phyloP scores from a whole-genome alignment of 2,113 vertebrate genomes.

The Nycticebus coucang region DNA sequence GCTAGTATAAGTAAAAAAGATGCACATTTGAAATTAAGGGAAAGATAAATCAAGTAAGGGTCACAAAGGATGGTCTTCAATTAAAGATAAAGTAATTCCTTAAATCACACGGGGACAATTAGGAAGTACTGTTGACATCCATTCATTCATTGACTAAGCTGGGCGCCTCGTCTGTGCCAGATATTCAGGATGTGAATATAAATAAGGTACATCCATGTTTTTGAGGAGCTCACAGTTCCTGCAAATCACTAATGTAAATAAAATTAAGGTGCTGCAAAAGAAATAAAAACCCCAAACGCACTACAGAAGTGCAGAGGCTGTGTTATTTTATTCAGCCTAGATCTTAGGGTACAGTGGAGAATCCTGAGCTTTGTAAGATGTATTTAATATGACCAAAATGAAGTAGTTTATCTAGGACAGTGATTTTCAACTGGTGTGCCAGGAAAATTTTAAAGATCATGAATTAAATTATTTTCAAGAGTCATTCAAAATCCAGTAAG shows the following conservation, averaged over 20 bases:
- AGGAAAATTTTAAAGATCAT: too few relatives aligned
- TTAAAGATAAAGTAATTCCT: slow-evolving; percentile 23
- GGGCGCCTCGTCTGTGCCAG: not conserved
- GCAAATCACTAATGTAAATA: not conserved
- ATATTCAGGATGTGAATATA: slow-evolving; percentile 1
- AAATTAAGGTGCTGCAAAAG: not conserved
- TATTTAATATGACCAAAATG: not conserved
- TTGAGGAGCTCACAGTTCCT: not conserved
- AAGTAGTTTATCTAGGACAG: not conserved
- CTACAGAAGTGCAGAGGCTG: not conserved
- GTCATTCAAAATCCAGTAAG: too few relatives aligned
- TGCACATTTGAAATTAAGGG: slow-evolving; percentile 11
- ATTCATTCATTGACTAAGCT: slow-evolving; percentile 38
- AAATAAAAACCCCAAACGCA: not conserved
- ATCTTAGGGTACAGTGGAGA: not conserved
- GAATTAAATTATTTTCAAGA: too few relatives aligned
- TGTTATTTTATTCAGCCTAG: not conserved
- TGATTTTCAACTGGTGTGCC: too few relatives aligned
- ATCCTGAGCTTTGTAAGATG: not conserved
- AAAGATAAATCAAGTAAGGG: not conserved
- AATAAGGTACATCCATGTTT: not conserved
- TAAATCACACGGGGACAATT: not conserved
- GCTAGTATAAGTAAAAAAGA: not conserved
- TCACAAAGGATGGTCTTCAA: not conserved
- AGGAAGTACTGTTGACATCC: not conserved